phyloP scores from a whole-genome alignment of 2,113 vertebrate genomes.

The Rhegmatorhina hoffmannsi region DNA sequence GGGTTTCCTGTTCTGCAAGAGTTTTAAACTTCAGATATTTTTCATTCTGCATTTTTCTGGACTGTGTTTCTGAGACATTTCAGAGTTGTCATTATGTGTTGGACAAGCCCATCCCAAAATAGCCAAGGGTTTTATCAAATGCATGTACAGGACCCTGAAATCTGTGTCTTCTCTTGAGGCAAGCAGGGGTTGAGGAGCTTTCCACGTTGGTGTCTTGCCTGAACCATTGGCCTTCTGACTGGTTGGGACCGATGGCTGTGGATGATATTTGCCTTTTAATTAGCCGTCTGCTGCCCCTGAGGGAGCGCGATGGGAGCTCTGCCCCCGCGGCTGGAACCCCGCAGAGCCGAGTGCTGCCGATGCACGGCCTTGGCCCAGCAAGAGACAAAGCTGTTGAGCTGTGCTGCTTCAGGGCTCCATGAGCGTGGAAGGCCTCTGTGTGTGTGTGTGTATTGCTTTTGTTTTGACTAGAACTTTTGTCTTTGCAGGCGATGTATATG shows the following conservation, averaged over 20 bases:
- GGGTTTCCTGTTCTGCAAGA: background rate
- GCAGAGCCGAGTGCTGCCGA: fast-evolving
- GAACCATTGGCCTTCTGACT: background rate
- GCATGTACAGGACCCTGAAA: background rate
- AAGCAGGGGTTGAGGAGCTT: background rate
- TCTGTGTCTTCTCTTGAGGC: background rate
- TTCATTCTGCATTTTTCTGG: background rate
- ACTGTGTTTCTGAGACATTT: background rate
- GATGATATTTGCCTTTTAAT: background rate
- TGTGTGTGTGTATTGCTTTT: background rate
- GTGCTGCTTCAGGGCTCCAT: background rate
- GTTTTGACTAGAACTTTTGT: background rate
- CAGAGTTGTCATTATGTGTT: background rate
- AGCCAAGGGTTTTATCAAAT: background rate
- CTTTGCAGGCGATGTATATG: background rate
- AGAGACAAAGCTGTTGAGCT: background rate
- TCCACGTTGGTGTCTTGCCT: background rate
- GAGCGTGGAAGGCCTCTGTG: background rate
- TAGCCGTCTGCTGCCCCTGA: background rate
- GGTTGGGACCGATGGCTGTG: background rate
- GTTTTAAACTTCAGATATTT: background rate
- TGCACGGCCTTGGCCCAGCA: background rate
- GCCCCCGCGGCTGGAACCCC: background rate
- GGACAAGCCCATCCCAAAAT: background rate
- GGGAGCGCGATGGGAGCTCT: background rate